Percentiles rank a stretch among this genome's conserved stretches.
phyloP scores from a whole-genome alignment of 2,888 invertebrate species.

The Tillus elongatus region DNA sequence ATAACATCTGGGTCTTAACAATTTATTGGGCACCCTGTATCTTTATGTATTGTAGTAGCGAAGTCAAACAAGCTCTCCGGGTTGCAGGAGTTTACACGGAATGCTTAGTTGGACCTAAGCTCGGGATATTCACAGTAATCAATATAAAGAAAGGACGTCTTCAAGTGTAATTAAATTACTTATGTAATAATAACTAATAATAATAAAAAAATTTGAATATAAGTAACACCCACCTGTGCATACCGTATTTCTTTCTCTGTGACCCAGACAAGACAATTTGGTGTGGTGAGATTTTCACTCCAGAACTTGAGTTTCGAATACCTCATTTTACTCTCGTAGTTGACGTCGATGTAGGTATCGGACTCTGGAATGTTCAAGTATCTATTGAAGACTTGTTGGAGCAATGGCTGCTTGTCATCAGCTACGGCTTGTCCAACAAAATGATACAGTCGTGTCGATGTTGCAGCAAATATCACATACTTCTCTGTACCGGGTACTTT shows the following conservation, averaged over 20 bases:
- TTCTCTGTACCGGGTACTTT: conserved; percentile 60
- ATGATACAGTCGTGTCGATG: conserved; percentile 76
- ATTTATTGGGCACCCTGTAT: no score
- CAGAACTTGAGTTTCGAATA: conserved; percentile 75
- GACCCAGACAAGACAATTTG: conserved; percentile 80
- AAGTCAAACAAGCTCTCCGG: no score
- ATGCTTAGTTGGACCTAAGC: no score
- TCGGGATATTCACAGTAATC: no score
- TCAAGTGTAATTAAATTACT: background rate
- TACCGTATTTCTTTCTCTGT: conserved; percentile 74
- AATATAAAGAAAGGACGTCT: no score
- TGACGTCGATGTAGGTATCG: conserved; percentile 59
- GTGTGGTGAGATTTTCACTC: conserved; percentile 57
- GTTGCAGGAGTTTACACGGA: no score
- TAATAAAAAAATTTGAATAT: conserved; percentile 17
- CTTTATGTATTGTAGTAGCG: no score
- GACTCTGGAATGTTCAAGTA: conserved; percentile 65
- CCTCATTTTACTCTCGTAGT: conserved; percentile 55
- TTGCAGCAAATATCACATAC: conserved; percentile 77
- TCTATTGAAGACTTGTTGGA: conserved; percentile 65
- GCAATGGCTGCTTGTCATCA: conserved; percentile 70
- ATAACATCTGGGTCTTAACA: no score
- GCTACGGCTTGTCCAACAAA: conserved; percentile 69
- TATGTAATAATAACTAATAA: background rate
- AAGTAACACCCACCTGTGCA: conserved; percentile 54